phyloP scores from a whole-genome alignment of 2,113 vertebrate genomes.

The Mormyrus lacerda region DNA sequence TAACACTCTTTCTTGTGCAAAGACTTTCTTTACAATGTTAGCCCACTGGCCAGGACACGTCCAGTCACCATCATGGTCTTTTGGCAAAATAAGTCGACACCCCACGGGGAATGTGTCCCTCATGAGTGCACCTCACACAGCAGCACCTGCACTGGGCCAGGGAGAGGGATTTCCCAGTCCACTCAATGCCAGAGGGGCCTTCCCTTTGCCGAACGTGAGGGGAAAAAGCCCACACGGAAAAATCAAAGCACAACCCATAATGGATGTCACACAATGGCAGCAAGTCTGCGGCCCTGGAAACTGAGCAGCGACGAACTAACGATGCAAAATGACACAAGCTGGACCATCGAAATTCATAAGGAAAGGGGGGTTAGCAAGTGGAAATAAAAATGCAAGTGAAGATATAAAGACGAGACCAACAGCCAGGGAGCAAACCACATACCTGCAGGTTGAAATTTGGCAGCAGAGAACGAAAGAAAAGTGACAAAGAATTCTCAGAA shows the following conservation, averaged over 20 bases:
- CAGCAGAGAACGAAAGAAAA: constrained; percentile 90
- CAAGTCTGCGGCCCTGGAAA: not conserved
- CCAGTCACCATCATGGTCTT: not conserved
- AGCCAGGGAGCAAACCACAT: constrained; percentile 27
- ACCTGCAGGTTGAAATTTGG: constrained; percentile 93
- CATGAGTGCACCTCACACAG: not conserved
- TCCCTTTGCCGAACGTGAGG: not conserved
- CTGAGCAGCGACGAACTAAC: not conserved
- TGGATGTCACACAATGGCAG: not conserved
- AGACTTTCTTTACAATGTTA: not conserved
- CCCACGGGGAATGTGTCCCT: too few species aligned
- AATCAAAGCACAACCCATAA: not conserved
- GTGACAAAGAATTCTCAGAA: constrained; percentile 79
- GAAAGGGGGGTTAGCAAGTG: not conserved
- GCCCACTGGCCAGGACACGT: not conserved
- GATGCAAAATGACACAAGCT: not conserved
- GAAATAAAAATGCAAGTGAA: not conserved
- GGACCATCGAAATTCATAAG: not conserved
- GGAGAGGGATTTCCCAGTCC: not conserved
- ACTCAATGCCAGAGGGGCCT: not conserved
- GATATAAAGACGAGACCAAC: not conserved
- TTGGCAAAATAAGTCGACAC: too few species aligned
- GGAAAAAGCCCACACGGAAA: not conserved
- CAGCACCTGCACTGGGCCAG: not conserved
- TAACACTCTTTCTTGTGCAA: not conserved